A percentile compares a stretch with the other conserved stretches of the same genome.
Conservation (phyloP, 2,888 invertebrate species). For the Pseudococcus jackbeardsleyi region DNA sequence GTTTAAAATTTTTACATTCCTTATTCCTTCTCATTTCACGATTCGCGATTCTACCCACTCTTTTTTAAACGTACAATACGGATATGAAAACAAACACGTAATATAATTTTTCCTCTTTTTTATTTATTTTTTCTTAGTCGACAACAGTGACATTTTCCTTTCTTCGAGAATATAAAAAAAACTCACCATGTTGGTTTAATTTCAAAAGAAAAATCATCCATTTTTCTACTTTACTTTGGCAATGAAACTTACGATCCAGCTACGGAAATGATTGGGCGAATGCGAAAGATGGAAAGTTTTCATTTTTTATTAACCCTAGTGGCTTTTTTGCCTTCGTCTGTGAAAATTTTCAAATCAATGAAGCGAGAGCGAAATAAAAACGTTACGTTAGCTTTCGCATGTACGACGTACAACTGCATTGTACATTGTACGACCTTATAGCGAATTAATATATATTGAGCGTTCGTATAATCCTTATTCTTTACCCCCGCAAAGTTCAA, state of each 20-base stretch:
- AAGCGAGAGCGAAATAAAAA: conserved; percentile 55
- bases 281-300: neutral
- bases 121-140: neutral
- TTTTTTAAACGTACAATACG: neutral
- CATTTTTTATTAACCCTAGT: neutral
- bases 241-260: neutral
- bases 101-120: neutral
- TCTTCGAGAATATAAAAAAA: neutral
- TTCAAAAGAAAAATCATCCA: neutral
- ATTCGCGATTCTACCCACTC: neutral
- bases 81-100: neutral
- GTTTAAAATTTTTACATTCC: neutral
- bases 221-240: neutral
- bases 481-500: neutral
- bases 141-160: neutral
- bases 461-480: neutral
- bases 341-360: conserved; percentile 34
- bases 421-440: neutral
- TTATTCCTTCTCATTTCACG: neutral
- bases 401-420: neutral
- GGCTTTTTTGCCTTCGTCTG: neutral
- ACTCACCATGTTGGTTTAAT: neutral
- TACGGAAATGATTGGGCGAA: neutral
- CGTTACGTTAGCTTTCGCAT: neutral
- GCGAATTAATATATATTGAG: conserved; percentile 12